These are phyloP conservation scores for Ennomos quercinarius DNA, from an alignment of 2,888 invertebrate species.

Conservation along the genomic window DNA sequence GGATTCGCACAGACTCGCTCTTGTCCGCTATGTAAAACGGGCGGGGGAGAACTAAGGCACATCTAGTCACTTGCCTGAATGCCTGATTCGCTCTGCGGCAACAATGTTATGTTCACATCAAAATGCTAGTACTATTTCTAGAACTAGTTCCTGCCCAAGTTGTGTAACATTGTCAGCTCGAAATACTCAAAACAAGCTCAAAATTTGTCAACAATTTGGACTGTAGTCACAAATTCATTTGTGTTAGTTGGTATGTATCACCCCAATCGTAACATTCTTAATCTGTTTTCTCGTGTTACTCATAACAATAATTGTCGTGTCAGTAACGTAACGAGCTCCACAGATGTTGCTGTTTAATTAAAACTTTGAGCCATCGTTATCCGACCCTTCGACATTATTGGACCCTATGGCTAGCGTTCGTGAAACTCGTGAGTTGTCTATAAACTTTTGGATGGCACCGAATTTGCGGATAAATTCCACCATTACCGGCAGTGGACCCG, in stretches of 20 bases:
- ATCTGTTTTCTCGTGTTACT: conserved; percentile 60
- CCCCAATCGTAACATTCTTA: conserved; percentile 36
- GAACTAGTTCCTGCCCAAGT: conserved; percentile 1
- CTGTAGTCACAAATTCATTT: conserved; percentile 6
- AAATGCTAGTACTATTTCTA: conserved; percentile 17
- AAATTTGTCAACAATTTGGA: conserved; percentile 7
- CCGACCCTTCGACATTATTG: conserved; percentile 73
- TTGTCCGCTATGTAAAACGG: conserved; percentile 63
- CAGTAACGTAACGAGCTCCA: conserved; percentile 57
- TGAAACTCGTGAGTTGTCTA: conserved; percentile 51
- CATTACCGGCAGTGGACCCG: conserved; percentile 50
- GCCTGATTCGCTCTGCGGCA: conserved; percentile 27
- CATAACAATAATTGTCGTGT: conserved; percentile 73
- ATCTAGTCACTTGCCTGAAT: conserved; percentile 28
- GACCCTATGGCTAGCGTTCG: conserved; percentile 45
- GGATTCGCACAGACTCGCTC: conserved; percentile 64
- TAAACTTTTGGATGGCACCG: conserved; percentile 61
- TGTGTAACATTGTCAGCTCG: conserved; percentile 7
- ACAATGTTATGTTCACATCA: conserved; percentile 18
- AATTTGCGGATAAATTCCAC: conserved; percentile 54
- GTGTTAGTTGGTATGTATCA: not conserved
- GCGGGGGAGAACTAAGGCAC: conserved; percentile 50
- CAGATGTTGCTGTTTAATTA: conserved; percentile 82
- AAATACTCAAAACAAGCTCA: not conserved
- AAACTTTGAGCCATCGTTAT: conserved; percentile 77